Evolutionary conservation across 1,140 invertebrate genomes (phyloP).

Genomic region (Pachypeltis micranthus): DNA sequence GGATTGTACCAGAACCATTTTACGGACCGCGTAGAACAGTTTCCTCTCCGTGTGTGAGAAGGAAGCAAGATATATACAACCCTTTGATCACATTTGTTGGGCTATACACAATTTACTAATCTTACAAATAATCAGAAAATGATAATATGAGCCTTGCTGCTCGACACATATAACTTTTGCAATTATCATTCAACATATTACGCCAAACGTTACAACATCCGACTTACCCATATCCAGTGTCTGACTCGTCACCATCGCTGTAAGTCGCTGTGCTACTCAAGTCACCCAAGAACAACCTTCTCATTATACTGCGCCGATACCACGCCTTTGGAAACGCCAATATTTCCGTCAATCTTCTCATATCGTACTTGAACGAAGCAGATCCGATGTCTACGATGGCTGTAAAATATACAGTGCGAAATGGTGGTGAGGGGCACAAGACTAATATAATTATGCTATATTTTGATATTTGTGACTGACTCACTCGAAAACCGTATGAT

Average conservation of each 20-base stretch:
- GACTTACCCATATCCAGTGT: slow-evolving; percentile 19
- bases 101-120: no score
- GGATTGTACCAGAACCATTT: no score
- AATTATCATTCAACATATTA: not conserved
- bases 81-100: no score
- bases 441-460: slow-evolving; percentile 13
- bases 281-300: slow-evolving; percentile 87
- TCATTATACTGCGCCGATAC: slow-evolving; percentile 86
- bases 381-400: slow-evolving; percentile 91
- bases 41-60: no score
- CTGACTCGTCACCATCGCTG: slow-evolving; percentile 19
- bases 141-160: no score
- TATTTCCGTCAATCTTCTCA: slow-evolving; percentile 93
- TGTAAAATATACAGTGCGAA: slow-evolving; percentile 34
- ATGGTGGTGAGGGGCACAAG: not conserved
- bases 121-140: no score
- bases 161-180: no score
- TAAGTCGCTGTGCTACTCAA: slow-evolving; percentile 32
- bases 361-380: slow-evolving; percentile 98
- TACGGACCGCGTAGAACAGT: no score
- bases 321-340: slow-evolving; percentile 96
- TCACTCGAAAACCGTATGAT: slow-evolving; percentile 84
- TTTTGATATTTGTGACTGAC: slow-evolving; percentile 30
- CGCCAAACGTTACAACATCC: not conserved
- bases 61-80: no score